Percentiles rank a stretch among this genome's conserved stretches.
phyloP scores from a whole-genome alignment of 2,113 vertebrate genomes.

The Microcebus tavaratra region DNA sequence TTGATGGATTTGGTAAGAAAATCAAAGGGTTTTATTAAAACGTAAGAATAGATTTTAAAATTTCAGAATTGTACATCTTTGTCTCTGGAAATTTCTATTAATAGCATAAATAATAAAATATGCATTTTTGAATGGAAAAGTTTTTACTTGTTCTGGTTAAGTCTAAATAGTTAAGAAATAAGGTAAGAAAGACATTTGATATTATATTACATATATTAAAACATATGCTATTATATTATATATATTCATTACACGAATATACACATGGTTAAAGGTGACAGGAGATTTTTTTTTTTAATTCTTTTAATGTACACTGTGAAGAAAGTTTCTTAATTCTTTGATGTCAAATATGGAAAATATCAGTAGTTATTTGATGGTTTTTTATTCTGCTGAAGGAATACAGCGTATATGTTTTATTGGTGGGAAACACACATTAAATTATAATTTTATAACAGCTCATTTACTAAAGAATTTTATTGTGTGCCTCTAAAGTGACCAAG shows the following conservation, averaged over 20 bases:
- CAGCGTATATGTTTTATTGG: background rate
- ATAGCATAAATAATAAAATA: background rate
- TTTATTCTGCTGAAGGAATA: background rate
- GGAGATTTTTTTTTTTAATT: background rate
- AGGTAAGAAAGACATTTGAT: background rate
- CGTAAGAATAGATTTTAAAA: constrained; percentile 1
- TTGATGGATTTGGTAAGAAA: background rate
- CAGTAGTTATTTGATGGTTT: background rate
- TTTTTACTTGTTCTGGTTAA: background rate
- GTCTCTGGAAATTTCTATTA: background rate
- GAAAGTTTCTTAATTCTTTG: constrained; percentile 31
- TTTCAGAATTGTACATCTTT: background rate
- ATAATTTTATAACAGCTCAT: constrained; percentile 19
- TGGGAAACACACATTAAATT: background rate
- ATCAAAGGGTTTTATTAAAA: background rate
- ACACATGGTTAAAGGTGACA: background rate
- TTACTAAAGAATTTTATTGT: background rate
- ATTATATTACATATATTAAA: background rate
- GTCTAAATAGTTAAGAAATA: constrained; percentile 12
- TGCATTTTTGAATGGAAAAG: background rate
- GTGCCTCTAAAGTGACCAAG: constrained; percentile 21
- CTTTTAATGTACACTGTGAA: background rate
- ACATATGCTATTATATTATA: background rate
- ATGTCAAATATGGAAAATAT: constrained; percentile 34
- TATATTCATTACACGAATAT: background rate